Conservation (phyloP, 2,797 vertebrate species). For the Gymnocypris eckloni region DNA sequence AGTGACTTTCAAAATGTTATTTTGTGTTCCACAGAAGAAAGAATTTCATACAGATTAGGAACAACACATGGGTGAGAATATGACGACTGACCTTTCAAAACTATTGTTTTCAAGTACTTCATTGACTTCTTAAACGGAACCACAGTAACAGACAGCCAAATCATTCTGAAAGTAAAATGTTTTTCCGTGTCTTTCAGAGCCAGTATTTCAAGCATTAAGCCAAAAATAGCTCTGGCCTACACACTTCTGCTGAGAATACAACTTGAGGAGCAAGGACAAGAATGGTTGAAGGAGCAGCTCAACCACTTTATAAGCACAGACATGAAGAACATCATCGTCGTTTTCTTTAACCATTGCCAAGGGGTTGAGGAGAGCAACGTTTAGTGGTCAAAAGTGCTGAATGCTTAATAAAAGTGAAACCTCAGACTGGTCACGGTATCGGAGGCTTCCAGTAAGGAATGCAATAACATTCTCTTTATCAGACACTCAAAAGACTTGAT, state of each 20-base stretch:
- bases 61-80: background rate
- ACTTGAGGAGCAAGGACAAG: conserved; percentile 70
- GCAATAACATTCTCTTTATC: conserved; percentile 50
- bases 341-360: conserved; percentile 38
- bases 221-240: conserved; percentile 81
- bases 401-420: conserved; percentile 37
- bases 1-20: background rate
- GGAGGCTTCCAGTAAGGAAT: conserved; percentile 36
- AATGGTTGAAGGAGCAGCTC: conserved; percentile 32
- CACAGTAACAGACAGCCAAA: conserved; percentile 41
- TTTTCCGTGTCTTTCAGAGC: conserved; percentile 72
- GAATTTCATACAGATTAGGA: background rate
- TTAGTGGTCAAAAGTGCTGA: conserved; percentile 34
- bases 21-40: background rate
- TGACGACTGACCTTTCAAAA: background rate
- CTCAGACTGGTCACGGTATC: conserved; percentile 30
- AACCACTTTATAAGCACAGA: conserved; percentile 43
- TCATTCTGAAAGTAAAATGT: conserved; percentile 68
- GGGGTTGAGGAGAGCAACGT: background rate
- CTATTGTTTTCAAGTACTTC: background rate
- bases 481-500: conserved; percentile 38
- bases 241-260: conserved; percentile 75
- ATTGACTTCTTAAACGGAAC: conserved; percentile 39
- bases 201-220: conserved; percentile 77
- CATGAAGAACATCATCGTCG: conserved; percentile 29